Conservation (phyloP, 2,113 vertebrate species). For the Psephotus haematonotus region DNA sequence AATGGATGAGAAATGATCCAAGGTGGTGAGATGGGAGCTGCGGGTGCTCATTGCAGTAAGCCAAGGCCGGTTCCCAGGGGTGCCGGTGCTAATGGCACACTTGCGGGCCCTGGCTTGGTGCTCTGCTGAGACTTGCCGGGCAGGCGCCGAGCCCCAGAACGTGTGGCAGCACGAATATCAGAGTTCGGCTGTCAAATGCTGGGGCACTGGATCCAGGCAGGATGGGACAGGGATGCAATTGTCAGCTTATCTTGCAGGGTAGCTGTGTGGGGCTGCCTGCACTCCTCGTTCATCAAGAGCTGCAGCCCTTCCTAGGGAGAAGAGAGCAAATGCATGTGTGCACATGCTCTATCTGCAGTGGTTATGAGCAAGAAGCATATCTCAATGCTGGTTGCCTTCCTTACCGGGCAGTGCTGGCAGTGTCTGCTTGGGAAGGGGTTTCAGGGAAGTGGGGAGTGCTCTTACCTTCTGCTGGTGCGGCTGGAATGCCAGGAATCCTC, state of each 20-base stretch:
- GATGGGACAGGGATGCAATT: background rate
- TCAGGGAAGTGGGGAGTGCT: background rate
- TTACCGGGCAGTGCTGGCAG: background rate
- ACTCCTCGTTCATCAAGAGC: fast-evolving
- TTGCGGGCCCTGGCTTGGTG: background rate
- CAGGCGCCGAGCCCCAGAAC: background rate
- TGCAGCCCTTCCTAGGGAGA: background rate
- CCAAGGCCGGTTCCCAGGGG: background rate
- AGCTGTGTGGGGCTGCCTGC: fast-evolving
- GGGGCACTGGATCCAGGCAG: fast-evolving
- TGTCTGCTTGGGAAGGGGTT: background rate
- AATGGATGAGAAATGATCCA: fast-evolving
- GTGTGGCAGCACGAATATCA: background rate
- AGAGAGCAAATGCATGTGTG: background rate
- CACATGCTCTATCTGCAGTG: background rate
- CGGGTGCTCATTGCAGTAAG: background rate
- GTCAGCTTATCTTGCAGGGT: fast-evolving
- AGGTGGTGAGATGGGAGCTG: background rate
- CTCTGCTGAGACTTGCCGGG: background rate
- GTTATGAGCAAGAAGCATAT: background rate
- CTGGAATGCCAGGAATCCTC: constrained; percentile 65
- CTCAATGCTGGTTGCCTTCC: background rate
- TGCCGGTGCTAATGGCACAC: background rate
- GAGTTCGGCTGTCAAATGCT: background rate
- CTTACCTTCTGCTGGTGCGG: background rate